Percentiles rank a stretch among this genome's conserved stretches.
These are phyloP conservation scores for Corythoichthys haematopterus DNA, from an alignment of 2,113 vertebrate species.

Conservation along the genomic window DNA sequence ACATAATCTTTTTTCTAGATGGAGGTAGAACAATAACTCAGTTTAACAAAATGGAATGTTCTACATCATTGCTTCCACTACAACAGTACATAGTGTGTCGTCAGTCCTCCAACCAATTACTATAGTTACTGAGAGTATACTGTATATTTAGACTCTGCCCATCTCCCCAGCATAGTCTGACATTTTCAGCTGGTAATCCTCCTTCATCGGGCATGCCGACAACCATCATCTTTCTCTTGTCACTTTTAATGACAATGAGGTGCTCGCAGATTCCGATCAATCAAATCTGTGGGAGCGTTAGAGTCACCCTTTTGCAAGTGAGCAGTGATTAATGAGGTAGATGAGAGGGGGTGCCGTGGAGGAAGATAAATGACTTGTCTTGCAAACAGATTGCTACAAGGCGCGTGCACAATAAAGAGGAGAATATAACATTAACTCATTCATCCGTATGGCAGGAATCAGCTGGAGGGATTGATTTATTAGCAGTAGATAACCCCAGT, in stretches of 20 bases:
- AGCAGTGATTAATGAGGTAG: slow-evolving; percentile 48
- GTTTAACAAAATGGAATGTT: no score
- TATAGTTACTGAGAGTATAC: not conserved
- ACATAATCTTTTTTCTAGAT: no score
- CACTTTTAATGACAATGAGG: slow-evolving; percentile 25
- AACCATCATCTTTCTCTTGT: slow-evolving; percentile 19
- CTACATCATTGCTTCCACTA: no score
- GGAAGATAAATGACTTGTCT: slow-evolving; percentile 37
- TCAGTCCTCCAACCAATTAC: slow-evolving; percentile 3
- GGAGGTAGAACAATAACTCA: no score
- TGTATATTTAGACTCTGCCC: no score
- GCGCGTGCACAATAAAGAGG: slow-evolving; percentile 8
- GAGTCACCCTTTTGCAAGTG: slow-evolving; percentile 10
- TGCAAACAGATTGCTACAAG: slow-evolving; percentile 28
- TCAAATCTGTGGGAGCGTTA: slow-evolving; percentile 33
- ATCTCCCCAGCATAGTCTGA: not conserved
- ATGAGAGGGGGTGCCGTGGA: slow-evolving; percentile 19
- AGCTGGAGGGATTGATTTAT: slow-evolving; percentile 20
- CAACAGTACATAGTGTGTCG: no score
- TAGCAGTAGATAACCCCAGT: not conserved
- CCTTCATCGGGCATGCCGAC: slow-evolving; percentile 22
- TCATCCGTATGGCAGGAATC: slow-evolving; percentile 7
- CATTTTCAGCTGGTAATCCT: slow-evolving; percentile 12
- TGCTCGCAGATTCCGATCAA: slow-evolving; percentile 30
- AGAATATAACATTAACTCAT: slow-evolving; percentile 19